Conservation (phyloP, 2,888 invertebrate species). For the Exephanes ischioxanthus region DNA sequence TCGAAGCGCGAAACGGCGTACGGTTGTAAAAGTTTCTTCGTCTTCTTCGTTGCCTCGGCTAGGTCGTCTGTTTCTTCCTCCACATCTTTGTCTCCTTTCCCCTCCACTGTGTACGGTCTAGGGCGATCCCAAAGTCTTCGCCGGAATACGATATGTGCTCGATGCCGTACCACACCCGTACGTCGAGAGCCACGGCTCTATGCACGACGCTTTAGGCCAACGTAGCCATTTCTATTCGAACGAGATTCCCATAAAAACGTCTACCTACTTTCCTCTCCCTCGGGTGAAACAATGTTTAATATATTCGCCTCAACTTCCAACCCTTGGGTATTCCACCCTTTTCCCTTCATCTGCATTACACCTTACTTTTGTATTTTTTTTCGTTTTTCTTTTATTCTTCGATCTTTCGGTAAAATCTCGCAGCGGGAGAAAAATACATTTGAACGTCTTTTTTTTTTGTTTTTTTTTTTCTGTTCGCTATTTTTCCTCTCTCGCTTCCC, state of each 20-base stretch:
- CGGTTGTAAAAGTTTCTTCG: slow-evolving; percentile 60
- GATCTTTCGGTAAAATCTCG: slow-evolving; percentile 36
- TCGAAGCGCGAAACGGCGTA: slow-evolving; percentile 56
- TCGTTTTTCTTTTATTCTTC: slow-evolving; percentile 40
- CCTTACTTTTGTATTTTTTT: slow-evolving; percentile 11
- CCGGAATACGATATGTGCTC: slow-evolving; percentile 50
- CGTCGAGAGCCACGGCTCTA: slow-evolving; percentile 18
- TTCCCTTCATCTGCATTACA: background rate
- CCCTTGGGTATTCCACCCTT: slow-evolving; percentile 42
- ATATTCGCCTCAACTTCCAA: slow-evolving; percentile 62
- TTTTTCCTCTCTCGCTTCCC: slow-evolving; percentile 49
- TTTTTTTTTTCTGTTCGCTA: background rate
- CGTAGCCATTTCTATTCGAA: slow-evolving; percentile 83
- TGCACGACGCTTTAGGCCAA: slow-evolving; percentile 66
- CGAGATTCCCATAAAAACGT: slow-evolving; percentile 82
- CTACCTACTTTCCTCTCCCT: slow-evolving; percentile 59
- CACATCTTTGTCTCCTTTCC: slow-evolving; percentile 19
- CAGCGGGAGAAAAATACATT: slow-evolving; percentile 55
- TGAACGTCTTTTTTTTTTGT: slow-evolving; percentile 35
- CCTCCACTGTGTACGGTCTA: slow-evolving; percentile 16
- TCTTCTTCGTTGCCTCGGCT: slow-evolving; percentile 24
- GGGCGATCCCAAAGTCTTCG: slow-evolving; percentile 40
- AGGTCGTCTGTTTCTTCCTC: slow-evolving; percentile 51
- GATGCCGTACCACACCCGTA: slow-evolving; percentile 29
- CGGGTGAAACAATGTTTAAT: slow-evolving; percentile 66